A percentile compares a stretch with the other conserved stretches of the same genome.
Evolutionary conservation across 2,888 invertebrate species (phyloP).

Genomic region (Mythimna pallens): DNA sequence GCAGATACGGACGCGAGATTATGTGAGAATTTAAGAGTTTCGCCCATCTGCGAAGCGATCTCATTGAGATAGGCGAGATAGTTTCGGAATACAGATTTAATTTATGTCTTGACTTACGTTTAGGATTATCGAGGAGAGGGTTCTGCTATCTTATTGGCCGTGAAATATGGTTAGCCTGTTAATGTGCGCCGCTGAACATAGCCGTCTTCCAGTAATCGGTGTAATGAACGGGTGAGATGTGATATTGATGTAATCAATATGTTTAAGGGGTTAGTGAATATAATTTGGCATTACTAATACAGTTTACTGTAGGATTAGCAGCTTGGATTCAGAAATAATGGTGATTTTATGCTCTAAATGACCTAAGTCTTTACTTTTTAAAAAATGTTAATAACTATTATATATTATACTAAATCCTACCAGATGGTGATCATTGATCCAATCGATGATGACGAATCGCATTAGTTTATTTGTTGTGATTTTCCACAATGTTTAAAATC

Average conservation of each 20-base stretch:
- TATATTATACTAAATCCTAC: too few species aligned
- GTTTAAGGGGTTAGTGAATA: conserved; percentile 32
- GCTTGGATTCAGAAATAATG: not conserved
- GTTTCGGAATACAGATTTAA: conserved; percentile 60
- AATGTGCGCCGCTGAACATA: conserved; percentile 38
- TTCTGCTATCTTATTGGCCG: conserved; percentile 41
- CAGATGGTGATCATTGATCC: too few species aligned
- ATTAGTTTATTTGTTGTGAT: too few species aligned
- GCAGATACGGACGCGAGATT: conserved; percentile 75
- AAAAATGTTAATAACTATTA: too few species aligned
- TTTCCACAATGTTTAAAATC: not conserved
- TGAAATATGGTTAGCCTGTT: conserved; percentile 43
- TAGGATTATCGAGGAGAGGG: conserved; percentile 44
- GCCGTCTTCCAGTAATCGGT: conserved; percentile 22
- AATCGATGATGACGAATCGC: too few species aligned
- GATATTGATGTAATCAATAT: conserved; percentile 47
- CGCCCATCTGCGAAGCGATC: conserved; percentile 73
- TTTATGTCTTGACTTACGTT: conserved; percentile 55
- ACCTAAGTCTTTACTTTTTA: not conserved
- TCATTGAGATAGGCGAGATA: conserved; percentile 70
- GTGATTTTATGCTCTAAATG: not conserved
- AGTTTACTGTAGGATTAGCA: not conserved
- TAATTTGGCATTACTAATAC: conserved; percentile 22
- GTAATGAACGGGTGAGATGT: conserved; percentile 29
- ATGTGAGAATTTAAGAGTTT: conserved; percentile 82